Conservation (phyloP, 1,140 invertebrate species). For the Atta texana region DNA sequence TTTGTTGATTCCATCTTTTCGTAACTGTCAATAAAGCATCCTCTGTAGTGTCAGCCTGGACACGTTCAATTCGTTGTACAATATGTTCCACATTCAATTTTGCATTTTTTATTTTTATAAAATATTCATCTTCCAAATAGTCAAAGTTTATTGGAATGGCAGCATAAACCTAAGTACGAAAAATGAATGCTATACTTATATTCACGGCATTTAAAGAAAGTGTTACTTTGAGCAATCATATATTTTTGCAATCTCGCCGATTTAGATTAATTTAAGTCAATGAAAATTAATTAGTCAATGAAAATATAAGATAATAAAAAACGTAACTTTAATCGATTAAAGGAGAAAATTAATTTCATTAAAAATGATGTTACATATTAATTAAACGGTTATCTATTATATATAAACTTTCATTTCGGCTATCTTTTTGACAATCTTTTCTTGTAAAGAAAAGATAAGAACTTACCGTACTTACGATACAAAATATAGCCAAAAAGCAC, state of each 20-base stretch:
- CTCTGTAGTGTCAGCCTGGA: neutral
- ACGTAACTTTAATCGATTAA: neutral
- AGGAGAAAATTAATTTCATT: neutral
- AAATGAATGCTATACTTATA: neutral
- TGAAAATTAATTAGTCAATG: neutral
- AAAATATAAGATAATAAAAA: neutral
- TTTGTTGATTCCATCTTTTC: neutral
- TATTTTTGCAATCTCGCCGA: neutral
- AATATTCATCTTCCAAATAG: neutral
- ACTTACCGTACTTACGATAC: slow-evolving; percentile 33
- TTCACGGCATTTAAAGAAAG: neutral
- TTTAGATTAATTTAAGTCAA: neutral
- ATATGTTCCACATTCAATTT: neutral
- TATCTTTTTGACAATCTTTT: neutral
- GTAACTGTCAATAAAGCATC: neutral
- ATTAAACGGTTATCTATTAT: slow-evolving; percentile 5
- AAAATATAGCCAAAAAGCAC: slow-evolving; percentile 11
- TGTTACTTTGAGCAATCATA: neutral
- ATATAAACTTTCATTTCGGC: neutral
- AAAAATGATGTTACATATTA: neutral
- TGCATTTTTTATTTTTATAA: neutral
- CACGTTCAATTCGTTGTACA: neutral
- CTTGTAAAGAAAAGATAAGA: neutral
- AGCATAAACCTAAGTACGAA: neutral
- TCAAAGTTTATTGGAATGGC: no score